Base-by-base conservation (phyloP, 2,113 vertebrate species). In the Marcusenius ussheri region DNA sequence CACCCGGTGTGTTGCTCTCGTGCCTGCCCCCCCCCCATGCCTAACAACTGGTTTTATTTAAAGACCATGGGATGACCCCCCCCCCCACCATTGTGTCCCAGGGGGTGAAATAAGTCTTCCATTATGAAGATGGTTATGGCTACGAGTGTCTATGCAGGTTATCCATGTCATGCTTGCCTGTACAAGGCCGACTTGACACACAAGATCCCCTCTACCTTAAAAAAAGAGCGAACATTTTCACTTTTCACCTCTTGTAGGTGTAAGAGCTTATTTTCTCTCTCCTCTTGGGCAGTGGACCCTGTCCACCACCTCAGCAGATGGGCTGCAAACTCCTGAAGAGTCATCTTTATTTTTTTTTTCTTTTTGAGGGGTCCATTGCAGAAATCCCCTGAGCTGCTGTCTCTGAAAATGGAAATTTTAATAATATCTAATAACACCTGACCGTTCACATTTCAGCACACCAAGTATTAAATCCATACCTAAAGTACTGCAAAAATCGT, bases 1-100 rank as follows among this genome's bases (percentile, higher is more conserved):
- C 31, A 39, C 74, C 42, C 17, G 13, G 1, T 42, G 10, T 39
- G 27, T 24, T 74, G 21, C 2, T 17, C 17, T 21, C 17, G 19
- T 35, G 35, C 42, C 46, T 27, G n/a, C 66, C 27, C 46, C 1
- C n/a, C 31, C 49, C 11, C 74, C 5, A 74, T 46, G 31, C 27
- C 24, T 21, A 66, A 89, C 47, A 89, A 50, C 88, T 89, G 88
- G 10, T 13, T 51, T 88, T 88, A 88, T 88, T 88, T 88, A 88
- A 62, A 88, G 56, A n/a, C 87, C 87, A 2, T 45, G 50, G 31
- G 31, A 17, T 42, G 21, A n/a, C 39, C 27, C 56, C 51, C 51
- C 11, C 35, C 19, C 1, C 35, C 7, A 35, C 87, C 53, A 42
- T 46, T 66, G 56, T 88, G 8, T 66, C 39, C 31, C 49, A 50